Evolutionary conservation across 2,888 invertebrate genomes (phyloP).

Genomic region (Onthophagus sagittarius): DNA sequence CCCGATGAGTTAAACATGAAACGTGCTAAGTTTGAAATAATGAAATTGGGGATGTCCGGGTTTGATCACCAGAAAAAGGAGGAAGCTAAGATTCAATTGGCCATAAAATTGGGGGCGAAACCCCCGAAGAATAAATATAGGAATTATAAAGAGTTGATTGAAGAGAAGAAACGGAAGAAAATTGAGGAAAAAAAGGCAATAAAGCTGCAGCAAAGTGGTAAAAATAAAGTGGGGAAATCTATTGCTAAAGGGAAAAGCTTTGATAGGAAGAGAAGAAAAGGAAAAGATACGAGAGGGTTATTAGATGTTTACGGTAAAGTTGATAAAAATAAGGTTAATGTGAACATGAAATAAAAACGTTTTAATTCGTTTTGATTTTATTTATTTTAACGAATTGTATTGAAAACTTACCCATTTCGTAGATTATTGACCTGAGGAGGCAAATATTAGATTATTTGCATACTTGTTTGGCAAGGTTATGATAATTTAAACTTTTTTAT

Average conservation of each 20-base stretch:
- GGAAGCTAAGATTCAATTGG: conserved; percentile 73
- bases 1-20: conserved; percentile 64
- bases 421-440: too few species aligned
- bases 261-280: conserved; percentile 38
- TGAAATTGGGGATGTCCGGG: conserved; percentile 79
- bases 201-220: conserved; percentile 54
- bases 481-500: too few species aligned
- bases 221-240: conserved; percentile 58
- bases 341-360: background rate
- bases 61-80: conserved; percentile 66
- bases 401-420: too few species aligned
- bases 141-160: conserved; percentile 71
- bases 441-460: too few species aligned
- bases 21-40: conserved; percentile 73
- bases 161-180: conserved; percentile 58
- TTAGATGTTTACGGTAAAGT: background rate
- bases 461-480: too few species aligned
- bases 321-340: background rate
- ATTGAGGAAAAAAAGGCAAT: conserved; percentile 50
- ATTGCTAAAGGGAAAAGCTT: conserved; percentile 50
- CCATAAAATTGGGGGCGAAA: conserved; percentile 78
- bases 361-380: background rate
- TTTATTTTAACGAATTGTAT: background rate
- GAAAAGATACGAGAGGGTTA: background rate
- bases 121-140: conserved; percentile 64